Base-by-base conservation (phyloP, 2,888 invertebrate genomes). In the Sylvicola fuscatus region DNA sequence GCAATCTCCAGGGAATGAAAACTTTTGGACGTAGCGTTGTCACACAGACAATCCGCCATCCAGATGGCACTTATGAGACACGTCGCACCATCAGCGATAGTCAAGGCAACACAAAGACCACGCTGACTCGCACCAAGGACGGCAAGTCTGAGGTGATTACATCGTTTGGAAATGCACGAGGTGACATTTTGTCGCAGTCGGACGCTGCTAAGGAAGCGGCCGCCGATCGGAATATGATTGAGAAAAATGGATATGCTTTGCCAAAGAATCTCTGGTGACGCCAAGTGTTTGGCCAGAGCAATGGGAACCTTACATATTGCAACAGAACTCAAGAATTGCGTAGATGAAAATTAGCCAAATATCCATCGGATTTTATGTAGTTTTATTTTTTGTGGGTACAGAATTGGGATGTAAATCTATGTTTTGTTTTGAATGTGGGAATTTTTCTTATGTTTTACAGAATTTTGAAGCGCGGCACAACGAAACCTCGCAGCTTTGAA, bases 21-120 rank as follows among this genome's bases (percentile, higher is more conserved):
- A 52, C 63, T 43, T 65, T 64, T 45, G 64, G 66, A 15, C 63
- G 61, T 46, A 66, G 64, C 39, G 53, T 70, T 34, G 60, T 58
- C 42, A 64, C 61, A 4, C 61, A 62, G 52, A 65, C 66, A 6
- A 46, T 68, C 30, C 60, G 59, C 32, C 61, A 62, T 45, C 58
- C 68, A 8, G 69, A 72, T 53, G 73, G 72, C 31, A 58, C 61
- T 14, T 51, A 65, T 38, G 70, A 72, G 53, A 64, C 66, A 17
- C 63, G 62, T 32, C 61, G 59, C 45, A 61, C 64, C 14, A 54
- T 68, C 2, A 59, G 55, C 45, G 71, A 72, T 44, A 62, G 60
- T 10, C 54, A 65, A 29, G 73, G 73, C 1, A 69, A 68, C 44
- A 61, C 65, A 43, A 66, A 68, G 44, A 68, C 64, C 10, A 68